Evolutionary conservation across 92 coral and sea anemone genomes (phyloP).

Genomic region (Chrysogorgia sp.): DNA sequence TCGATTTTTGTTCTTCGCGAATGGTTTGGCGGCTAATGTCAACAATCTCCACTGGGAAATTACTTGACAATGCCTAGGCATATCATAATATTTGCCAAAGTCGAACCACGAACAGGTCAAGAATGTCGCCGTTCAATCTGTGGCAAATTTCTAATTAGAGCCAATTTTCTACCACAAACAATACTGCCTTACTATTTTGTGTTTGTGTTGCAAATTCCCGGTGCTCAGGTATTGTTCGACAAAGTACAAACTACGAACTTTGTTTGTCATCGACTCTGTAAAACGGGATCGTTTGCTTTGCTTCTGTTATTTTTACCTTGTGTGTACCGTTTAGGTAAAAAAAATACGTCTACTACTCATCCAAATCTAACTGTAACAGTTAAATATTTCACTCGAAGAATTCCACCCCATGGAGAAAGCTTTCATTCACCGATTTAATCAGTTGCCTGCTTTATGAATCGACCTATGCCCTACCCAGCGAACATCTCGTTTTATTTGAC

Average conservation of each 20-base stretch:
- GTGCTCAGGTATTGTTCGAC: not conserved
- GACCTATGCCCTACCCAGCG: not conserved
- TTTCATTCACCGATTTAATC: not conserved
- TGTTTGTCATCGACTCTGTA: not conserved
- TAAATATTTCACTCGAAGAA: not conserved
- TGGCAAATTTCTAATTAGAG: conserved; percentile 26
- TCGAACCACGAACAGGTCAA: not conserved
- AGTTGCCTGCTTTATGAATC: not conserved
- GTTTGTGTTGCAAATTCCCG: not conserved
- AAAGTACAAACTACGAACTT: not conserved
- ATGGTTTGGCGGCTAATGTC: no score
- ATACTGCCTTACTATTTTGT: not conserved
- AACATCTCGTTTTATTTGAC: not conserved
- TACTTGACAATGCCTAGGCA: not conserved
- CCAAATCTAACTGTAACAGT: not conserved
- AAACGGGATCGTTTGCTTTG: conserved; percentile 3
- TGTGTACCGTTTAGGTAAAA: not conserved
- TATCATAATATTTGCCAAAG: conserved; percentile 23
- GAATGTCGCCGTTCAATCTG: not conserved
- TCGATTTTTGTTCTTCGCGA: no score
- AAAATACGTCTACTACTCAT: not conserved
- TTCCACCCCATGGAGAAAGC: not conserved
- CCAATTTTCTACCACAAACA: not conserved
- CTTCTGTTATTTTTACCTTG: not conserved
- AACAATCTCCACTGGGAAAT: no score